Base-by-base conservation (phyloP, 2,888 invertebrate genomes). In the Neocrepidodera transversa region DNA sequence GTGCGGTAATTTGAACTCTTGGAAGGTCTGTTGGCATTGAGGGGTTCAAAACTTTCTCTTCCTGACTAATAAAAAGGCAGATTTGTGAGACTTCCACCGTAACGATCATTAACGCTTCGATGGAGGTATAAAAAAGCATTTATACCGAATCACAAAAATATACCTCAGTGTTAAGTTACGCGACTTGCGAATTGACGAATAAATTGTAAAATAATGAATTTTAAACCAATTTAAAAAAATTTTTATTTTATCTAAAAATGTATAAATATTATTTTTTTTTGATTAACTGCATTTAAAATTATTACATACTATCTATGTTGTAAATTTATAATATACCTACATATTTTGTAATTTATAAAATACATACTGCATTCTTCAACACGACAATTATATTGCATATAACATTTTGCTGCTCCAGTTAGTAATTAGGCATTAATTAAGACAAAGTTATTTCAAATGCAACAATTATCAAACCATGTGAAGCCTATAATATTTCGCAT, bases 21-120 rank as follows among this genome's bases (percentile, higher is more conserved):
- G 45, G 32, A 54, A 45, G 47, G 45, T 47, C 38, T 43, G 47
- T 53, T 62, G 49, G 36, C 58, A 50, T 54, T 54, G 54, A 53
- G 53, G 54, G 53, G 49, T 48, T 54, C 50, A 30, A 54, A 54
- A 59, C 59, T 59, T 59, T 59, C 59, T 59, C 59, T 59, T 59
- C 43, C 13, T 54, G 42, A 20, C 23, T 50, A 13, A 48, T 26
- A 43, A 57, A 57, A 57, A 45, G 36, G 17, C 35, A 45, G 50
- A 43, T 10, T 49, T 49, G 43, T 49, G 30, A 43, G 30, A 43
- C 50, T 36, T 50, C 45, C 58, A 45, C 50, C 51, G 58, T 58
- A 50, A 58, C 58, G 26, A 57, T 57, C 43, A 58, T 58, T 58
- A 58, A 45, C 42, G 42, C 45, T 28, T 36, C 36, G 51, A 35